Evolutionary conservation across 2,888 invertebrate genomes (phyloP).

Genomic region (Uropetala carovei): DNA sequence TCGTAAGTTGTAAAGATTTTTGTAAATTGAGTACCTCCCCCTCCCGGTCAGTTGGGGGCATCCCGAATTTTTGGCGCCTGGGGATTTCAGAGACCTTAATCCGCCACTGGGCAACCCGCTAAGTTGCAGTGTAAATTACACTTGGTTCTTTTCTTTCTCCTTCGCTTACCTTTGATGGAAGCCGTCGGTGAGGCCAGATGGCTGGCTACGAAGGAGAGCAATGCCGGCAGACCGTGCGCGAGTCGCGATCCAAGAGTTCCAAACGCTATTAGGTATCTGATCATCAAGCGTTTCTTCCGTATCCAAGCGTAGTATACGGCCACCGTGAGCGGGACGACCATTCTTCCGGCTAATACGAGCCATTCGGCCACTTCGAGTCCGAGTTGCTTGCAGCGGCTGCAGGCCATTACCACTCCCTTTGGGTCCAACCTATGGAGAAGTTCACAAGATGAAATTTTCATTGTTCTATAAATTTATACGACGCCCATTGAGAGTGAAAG

Average conservation of each 20-base stretch:
- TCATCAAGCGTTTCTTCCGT: slow-evolving; percentile 34
- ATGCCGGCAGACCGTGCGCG: background rate
- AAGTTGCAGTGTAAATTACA: no score
- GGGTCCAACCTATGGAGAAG: background rate
- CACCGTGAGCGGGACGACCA: slow-evolving; percentile 26
- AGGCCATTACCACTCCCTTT: background rate
- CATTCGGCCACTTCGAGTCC: slow-evolving; percentile 23
- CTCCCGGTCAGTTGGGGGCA: no score
- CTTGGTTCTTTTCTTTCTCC: no score
- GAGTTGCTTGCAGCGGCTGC: slow-evolving; percentile 30
- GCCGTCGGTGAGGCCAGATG: slow-evolving; percentile 38
- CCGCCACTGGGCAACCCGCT: no score
- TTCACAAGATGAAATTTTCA: no score
- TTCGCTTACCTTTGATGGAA: slow-evolving; percentile 39
- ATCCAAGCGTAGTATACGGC: slow-evolving; percentile 46
- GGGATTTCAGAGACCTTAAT: no score
- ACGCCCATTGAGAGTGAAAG: no score
- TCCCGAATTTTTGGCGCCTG: no score
- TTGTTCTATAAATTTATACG: no score
- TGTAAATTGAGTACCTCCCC: no score
- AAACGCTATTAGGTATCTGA: slow-evolving; percentile 28
- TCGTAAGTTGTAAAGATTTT: no score
- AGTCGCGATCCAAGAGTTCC: background rate
- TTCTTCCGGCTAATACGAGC: slow-evolving; percentile 8
- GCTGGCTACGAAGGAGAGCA: slow-evolving; percentile 43